phyloP scores from a whole-genome alignment of 2,888 invertebrate genomes.

The Conus canariensis region DNA sequence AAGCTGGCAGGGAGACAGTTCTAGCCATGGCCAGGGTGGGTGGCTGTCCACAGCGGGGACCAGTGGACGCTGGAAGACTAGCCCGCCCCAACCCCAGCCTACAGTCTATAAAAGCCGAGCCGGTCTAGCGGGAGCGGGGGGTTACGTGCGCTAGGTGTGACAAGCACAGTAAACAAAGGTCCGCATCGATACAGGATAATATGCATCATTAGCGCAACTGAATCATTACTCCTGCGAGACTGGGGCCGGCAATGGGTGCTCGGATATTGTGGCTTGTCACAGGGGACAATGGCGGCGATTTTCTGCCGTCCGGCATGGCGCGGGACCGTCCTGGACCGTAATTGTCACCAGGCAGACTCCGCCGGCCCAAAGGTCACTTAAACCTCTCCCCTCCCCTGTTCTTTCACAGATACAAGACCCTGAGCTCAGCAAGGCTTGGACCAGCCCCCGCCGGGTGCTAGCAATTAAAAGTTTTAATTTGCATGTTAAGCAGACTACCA shows the following conservation, averaged over 20 bases:
- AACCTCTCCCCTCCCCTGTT: background rate
- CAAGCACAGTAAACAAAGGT: conserved; percentile 32
- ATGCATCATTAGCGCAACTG: conserved; percentile 37
- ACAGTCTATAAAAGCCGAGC: conserved; percentile 32
- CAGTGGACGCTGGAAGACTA: conserved; percentile 21
- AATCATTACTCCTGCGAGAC: conserved; percentile 34
- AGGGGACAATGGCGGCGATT: conserved; percentile 30
- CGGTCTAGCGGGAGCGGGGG: conserved; percentile 24
- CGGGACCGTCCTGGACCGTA: conserved; percentile 4
- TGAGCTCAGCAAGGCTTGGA: background rate
- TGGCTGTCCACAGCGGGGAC: background rate
- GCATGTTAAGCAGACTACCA: background rate
- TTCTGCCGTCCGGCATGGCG: conserved; percentile 17
- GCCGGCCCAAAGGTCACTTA: conserved; percentile 17
- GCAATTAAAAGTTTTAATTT: conserved; percentile 3
- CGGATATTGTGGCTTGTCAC: background rate
- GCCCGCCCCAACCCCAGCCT: background rate
- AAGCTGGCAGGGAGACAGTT: background rate
- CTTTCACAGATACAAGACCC: background rate
- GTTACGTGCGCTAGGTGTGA: conserved; percentile 39
- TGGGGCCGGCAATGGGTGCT: conserved; percentile 23
- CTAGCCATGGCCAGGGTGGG: background rate
- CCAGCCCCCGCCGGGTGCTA: background rate
- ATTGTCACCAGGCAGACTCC: background rate
- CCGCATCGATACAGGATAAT: conserved; percentile 41